Base-by-base conservation (phyloP, 2,113 vertebrate species). In the Lota lota region DNA sequence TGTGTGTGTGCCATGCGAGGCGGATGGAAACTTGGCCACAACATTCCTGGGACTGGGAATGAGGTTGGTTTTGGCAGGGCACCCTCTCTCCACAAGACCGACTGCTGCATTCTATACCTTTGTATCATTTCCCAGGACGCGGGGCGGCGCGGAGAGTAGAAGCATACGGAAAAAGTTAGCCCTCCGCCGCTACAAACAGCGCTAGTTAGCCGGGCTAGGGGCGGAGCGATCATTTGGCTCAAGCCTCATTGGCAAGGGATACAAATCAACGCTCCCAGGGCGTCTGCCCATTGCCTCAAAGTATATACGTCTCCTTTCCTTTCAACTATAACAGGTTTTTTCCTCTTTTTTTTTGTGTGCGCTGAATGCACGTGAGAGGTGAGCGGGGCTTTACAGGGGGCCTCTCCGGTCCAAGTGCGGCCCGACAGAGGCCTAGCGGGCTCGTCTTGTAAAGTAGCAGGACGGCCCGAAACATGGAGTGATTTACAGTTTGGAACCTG, bases 401-500 rank as follows among this genome's bases (percentile, higher is more conserved):
- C 79, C 84, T 80, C 83, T 87, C 28, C 28, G 85, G 75, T 79
- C 73, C 61, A 28, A 28, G 28, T 5, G 22, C 40, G 69, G 76
- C 79, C 81, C 69, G 69, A 70, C 69, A 66, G 69, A 82, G 66
- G 66, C 70, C 79, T 73, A 21, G 51, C 3, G 76, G 53, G 63
- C 69, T 64, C 69, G 40, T 81, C 79, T 77, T 77, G 68, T 79
- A 69, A 82, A 84, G 69, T 65, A 68, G 72, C 21, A 67, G 51
- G 82, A 82, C 66, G 83, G 28, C 28, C 84, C 85, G 86, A 87
- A 87, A 63, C 79, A 85, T 84, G 75, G 67, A 63, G 63, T 82
- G 84, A 89, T 89, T 92, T 89, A 92, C 77, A 80, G 75, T 84
- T 70, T 69, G 28, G 75, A 80, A 76, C 82, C 83, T 81, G 85